A percentile compares a stretch with the other conserved stretches of the same genome.
Conservation (phyloP, 2,113 vertebrate genomes). For the Paraplagusia blochii region DNA sequence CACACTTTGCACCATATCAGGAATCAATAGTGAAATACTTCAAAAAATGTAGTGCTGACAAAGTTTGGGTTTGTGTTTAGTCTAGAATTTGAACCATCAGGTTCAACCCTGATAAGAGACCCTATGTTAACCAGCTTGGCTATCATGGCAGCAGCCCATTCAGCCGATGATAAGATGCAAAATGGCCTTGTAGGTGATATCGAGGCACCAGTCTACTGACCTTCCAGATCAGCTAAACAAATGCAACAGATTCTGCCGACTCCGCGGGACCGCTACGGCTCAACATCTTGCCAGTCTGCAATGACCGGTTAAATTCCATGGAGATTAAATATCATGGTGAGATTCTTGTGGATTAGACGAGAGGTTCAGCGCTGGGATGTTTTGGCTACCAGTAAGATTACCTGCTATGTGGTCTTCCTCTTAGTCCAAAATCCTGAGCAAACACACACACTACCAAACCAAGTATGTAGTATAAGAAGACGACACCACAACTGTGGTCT, state of each 20-base stretch:
- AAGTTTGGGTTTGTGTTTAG: conserved; percentile 41
- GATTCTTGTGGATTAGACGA: conserved; percentile 61
- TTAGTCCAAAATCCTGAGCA: conserved; percentile 3
- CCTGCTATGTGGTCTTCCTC: conserved; percentile 49
- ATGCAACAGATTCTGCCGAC: conserved; percentile 5
- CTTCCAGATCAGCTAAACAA: conserved; percentile 52
- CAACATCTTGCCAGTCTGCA: conserved; percentile 36
- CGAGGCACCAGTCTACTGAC: conserved; percentile 66
- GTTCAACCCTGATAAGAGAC: conserved; percentile 56
- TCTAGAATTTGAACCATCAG: conserved; percentile 50
- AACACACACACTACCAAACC: conserved; percentile 4
- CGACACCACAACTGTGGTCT: no score
- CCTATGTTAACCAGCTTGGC: conserved; percentile 50
- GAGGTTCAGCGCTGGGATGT: conserved; percentile 54
- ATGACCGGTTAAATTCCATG: conserved; percentile 47
- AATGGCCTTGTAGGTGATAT: conserved; percentile 50
- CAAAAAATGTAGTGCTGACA: not conserved
- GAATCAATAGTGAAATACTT: conserved; percentile 1
- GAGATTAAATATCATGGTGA: conserved; percentile 61
- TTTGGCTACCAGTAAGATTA: conserved; percentile 72
- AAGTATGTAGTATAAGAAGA: no score
- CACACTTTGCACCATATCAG: not conserved
- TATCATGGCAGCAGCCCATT: conserved; percentile 52
- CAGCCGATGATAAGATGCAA: conserved; percentile 63
- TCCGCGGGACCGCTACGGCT: conserved; percentile 21